Evolutionary conservation across 1,140 invertebrate genomes (phyloP), one percentile per base, ranked within the genome.

Genomic region (Drosophila simulans): DNA sequence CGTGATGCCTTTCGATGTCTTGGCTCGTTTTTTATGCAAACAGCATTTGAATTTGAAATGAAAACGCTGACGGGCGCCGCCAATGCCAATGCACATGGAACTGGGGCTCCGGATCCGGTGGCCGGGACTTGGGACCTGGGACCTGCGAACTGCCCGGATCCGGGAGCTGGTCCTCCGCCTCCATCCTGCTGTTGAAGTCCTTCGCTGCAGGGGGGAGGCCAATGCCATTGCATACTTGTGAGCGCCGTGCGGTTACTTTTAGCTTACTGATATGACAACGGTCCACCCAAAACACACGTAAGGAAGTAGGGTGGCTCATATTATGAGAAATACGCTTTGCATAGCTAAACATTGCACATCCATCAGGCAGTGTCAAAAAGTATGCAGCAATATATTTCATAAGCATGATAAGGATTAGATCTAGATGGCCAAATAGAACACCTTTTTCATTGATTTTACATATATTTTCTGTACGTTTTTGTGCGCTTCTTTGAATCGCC

Each of bases 41-140:
- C 79, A 89, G 68, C 80, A 88, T 88, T 89, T 88, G 84, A 88
- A 88, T 88, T 83, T 80, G 84, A 88, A 88, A 88, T 88, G 83
- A 88, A 88, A 88, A 66, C 62, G 71, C 82, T 73, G 79, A 69
- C 64, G 82, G 81, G 52, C 35, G 17, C 17, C 25, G 52, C 69
- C 58, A 57, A 76, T 77, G 74, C 46, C 64, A 63, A 71, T 78
- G 73, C 49, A 76, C 49, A 68, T 64, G 58, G 39, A 35, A 39
- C 60, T 31, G 39, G 55, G 40, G 43, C 53, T n/a, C 20, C 20
- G 57, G 42, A 46, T 17, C 22, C 31, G 27, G 20, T 10, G 7
- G 12, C 12, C 11, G 31, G 31, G 42, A 31, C 35, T n/a, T 20
- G 62, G 54, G 22, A 3, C 10, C 12, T 40, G 63, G 43, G 45